Conservation (phyloP, 2,113 vertebrate species). For the Ariopsis seemanni region DNA sequence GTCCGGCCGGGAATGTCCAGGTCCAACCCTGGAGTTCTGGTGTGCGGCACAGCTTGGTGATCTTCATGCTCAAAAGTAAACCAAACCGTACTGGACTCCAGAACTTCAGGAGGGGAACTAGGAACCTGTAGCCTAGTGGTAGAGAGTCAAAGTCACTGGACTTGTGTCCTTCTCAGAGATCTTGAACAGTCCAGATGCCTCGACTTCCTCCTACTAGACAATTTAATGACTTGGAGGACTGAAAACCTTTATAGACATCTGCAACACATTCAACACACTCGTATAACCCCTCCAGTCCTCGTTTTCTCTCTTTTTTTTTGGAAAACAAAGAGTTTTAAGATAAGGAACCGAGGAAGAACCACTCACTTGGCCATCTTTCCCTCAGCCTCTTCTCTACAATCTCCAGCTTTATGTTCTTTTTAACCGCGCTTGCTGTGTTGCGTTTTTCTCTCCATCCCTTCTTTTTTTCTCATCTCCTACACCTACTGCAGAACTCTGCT, state of each 20-base stretch:
- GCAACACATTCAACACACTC: slow-evolving; percentile 41
- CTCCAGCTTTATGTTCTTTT: slow-evolving; percentile 1
- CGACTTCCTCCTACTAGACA: slow-evolving; percentile 18
- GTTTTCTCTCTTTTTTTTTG: slow-evolving; percentile 46
- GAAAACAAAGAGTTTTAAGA: slow-evolving; percentile 8
- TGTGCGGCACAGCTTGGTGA: slow-evolving; percentile 6
- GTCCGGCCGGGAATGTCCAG: slow-evolving; percentile 1
- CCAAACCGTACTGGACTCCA: slow-evolving; percentile 18
- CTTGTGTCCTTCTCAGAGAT: background rate
- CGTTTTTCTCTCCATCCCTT: slow-evolving; percentile 52
- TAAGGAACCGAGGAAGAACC: background rate
- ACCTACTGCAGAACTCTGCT: slow-evolving; percentile 66
- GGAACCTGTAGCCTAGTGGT: slow-evolving; percentile 23
- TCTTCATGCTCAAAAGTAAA: background rate
- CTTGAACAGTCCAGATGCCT: slow-evolving; percentile 10
- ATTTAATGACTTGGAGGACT: background rate
- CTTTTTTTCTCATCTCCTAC: slow-evolving; percentile 48
- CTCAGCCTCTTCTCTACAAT: background rate
- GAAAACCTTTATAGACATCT: slow-evolving; percentile 13
- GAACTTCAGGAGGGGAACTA: background rate
- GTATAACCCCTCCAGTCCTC: slow-evolving; percentile 58
- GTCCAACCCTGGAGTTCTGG: slow-evolving; percentile 10
- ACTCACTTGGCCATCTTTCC: background rate
- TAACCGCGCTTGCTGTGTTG: slow-evolving; percentile 33
- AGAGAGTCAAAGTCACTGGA: slow-evolving; percentile 30